Conservation (phyloP, 2,113 vertebrate species). For the Silurus meridionalis region DNA sequence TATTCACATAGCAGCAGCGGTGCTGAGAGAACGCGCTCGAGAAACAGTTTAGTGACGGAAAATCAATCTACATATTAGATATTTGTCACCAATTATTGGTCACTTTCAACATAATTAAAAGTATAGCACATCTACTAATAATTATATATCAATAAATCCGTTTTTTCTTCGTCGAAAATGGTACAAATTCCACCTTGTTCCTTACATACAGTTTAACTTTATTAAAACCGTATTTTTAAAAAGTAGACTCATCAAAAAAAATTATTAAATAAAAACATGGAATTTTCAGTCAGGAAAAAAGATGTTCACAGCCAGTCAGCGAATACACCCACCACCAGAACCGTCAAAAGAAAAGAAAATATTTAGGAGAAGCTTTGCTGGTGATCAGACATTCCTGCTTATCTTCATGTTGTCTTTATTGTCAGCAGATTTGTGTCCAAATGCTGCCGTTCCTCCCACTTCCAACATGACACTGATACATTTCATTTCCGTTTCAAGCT, state of each 20-base stretch:
- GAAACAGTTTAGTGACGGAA: too few relatives aligned
- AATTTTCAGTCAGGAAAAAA: background rate
- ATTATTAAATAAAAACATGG: background rate
- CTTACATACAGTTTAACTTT: background rate
- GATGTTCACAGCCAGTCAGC: background rate
- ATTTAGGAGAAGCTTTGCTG: background rate
- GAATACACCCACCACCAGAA: background rate
- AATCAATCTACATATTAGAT: too few relatives aligned
- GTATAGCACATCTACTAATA: too few relatives aligned
- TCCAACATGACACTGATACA: background rate
- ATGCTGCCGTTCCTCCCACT: background rate
- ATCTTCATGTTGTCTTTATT: background rate
- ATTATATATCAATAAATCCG: too few relatives aligned
- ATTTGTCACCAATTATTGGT: too few relatives aligned
- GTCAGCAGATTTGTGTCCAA: slow-evolving; percentile 6
- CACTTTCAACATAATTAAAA: too few relatives aligned
- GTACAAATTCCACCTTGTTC: background rate
- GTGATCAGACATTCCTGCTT: background rate
- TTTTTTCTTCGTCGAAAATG: too few relatives aligned
- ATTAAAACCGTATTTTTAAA: background rate
- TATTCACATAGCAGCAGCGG: too few relatives aligned
- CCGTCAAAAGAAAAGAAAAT: background rate
- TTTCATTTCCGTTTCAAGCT: background rate
- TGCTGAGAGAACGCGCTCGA: too few relatives aligned
- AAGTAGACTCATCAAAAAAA: background rate